Conservation (phyloP, 1,140 invertebrate species). For the Nephotettix cincticeps region DNA sequence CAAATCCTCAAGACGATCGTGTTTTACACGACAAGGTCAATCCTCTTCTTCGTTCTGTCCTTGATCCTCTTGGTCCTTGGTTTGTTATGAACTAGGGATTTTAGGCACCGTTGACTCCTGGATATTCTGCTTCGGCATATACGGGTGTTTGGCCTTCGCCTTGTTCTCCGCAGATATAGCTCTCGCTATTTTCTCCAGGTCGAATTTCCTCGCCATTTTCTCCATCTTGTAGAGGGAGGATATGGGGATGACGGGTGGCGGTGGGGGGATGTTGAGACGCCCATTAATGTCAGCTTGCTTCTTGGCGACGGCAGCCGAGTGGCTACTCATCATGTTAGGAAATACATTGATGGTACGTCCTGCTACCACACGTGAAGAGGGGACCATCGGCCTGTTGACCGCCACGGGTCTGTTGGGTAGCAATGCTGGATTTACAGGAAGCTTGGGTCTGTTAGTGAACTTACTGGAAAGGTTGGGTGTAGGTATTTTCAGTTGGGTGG, state of each 20-base stretch:
- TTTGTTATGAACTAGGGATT: constrained; percentile 1
- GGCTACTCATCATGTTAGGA: background rate
- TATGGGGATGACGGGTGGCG: constrained; percentile 33
- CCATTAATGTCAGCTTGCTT: constrained; percentile 21
- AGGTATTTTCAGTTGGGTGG: constrained; percentile 29
- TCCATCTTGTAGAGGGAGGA: constrained; percentile 42
- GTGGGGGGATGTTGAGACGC: constrained; percentile 17
- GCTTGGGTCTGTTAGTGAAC: constrained; percentile 36
- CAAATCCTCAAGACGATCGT: too few relatives aligned
- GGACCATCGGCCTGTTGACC: background rate
- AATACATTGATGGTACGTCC: background rate
- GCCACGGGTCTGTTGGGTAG: too few relatives aligned
- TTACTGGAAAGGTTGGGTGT: constrained; percentile 23
- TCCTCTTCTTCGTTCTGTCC: too few relatives aligned
- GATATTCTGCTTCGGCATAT: too few relatives aligned
- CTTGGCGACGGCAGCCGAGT: background rate
- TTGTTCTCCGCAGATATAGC: constrained; percentile 40
- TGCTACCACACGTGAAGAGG: background rate
- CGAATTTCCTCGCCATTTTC: constrained; percentile 40
- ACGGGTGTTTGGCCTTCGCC: constrained; percentile 20
- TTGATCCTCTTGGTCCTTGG: too few relatives aligned
- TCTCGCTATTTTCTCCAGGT: constrained; percentile 43
- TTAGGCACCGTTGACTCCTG: too few relatives aligned
- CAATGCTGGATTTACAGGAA: background rate
- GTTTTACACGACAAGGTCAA: too few relatives aligned